phyloP scores from a whole-genome alignment of 1,140 invertebrate species.

The Popillia japonica region DNA sequence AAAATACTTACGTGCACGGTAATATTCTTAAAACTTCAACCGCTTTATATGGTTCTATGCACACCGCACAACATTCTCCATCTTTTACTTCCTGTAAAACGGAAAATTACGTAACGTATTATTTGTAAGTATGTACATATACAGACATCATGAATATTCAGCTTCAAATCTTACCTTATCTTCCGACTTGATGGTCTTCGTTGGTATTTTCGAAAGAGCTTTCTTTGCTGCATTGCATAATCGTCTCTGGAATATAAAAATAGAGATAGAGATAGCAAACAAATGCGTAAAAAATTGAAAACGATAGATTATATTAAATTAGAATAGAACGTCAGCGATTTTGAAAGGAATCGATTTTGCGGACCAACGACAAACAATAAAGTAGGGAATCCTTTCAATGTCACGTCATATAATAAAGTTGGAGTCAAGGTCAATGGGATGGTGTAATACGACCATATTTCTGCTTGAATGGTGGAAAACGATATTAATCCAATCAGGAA shows the following conservation, averaged over 20 bases:
- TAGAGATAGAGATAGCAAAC: neutral
- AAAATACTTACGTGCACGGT: constrained; percentile 81
- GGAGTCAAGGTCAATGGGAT: neutral
- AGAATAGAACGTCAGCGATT: neutral
- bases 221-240: constrained; percentile 90
- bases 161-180: constrained; percentile 74
- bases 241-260: constrained; percentile 71
- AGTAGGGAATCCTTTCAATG: constrained; percentile 2
- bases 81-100: constrained; percentile 74
- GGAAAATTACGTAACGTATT: constrained; percentile 29
- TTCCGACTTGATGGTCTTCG: constrained; percentile 81
- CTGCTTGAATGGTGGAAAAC: no score
- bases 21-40: constrained; percentile 84
- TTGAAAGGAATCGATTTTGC: neutral
- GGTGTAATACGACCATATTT: neutral
- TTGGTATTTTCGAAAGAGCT: constrained; percentile 88
- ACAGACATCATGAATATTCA: neutral
- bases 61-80: constrained; percentile 90
- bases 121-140: no score
- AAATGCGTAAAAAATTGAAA: neutral
- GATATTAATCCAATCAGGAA: no score
- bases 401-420: neutral
- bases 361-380: neutral
- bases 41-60: constrained; percentile 88
- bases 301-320: neutral